Evolutionary conservation across 2,113 vertebrate species (phyloP).

Genomic region (Dicerorhinus sumatrensis): DNA sequence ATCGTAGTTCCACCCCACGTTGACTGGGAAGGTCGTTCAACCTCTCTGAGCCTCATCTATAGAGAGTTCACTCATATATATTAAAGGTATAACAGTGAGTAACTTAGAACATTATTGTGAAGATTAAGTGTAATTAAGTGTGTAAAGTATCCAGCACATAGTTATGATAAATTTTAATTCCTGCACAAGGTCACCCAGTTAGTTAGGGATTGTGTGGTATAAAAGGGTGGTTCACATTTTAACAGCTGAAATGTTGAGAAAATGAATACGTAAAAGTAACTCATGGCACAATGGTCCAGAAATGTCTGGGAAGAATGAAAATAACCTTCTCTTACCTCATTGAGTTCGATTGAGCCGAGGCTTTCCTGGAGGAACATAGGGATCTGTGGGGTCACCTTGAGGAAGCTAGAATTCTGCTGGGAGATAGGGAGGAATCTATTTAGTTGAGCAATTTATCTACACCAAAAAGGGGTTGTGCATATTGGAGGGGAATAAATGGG

Average conservation of each 20-base stretch:
- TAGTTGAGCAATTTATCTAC: background rate
- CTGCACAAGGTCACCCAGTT: background rate
- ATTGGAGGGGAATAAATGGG: background rate
- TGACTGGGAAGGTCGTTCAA: background rate
- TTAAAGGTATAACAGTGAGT: background rate
- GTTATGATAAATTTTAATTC: background rate
- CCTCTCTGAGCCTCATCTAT: background rate
- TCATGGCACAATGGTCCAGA: background rate
- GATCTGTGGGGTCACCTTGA: background rate
- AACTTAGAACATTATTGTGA: background rate
- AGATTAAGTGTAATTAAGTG: background rate
- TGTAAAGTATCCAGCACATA: background rate
- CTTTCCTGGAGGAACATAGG: background rate
- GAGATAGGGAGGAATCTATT: background rate
- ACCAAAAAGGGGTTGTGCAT: background rate
- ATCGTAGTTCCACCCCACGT: background rate
- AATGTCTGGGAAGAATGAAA: background rate
- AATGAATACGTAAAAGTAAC: background rate
- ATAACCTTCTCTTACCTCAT: background rate
- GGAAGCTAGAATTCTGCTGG: background rate
- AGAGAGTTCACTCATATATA: background rate
- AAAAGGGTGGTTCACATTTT: background rate
- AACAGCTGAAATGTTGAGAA: background rate
- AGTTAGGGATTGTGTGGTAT: background rate
- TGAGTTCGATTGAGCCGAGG: background rate